These are phyloP conservation scores for Sinodicranocentrus sp. DNA, from an alignment of 2,888 invertebrate species.

Conservation along the genomic window DNA sequence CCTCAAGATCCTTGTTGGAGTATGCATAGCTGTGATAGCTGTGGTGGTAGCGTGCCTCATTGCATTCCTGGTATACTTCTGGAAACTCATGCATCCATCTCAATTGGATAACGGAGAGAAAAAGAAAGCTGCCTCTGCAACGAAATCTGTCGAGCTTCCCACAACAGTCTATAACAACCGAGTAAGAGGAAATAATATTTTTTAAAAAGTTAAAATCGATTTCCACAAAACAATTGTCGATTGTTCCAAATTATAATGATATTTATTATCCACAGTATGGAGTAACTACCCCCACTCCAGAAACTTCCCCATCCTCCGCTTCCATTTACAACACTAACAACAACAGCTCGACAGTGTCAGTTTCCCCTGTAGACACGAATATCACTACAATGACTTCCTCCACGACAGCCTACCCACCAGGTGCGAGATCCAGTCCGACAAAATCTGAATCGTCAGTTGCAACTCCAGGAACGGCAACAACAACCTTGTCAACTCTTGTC, in stretches of 20 bases:
- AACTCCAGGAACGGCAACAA: constrained; percentile 35
- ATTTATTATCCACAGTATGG: constrained; percentile 37
- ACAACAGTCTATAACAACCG: constrained; percentile 57
- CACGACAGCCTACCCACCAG: not conserved
- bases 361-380: constrained; percentile 51
- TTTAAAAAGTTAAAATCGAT: not conserved
- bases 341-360: constrained; percentile 2
- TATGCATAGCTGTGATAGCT: constrained; percentile 58
- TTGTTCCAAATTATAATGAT: not conserved
- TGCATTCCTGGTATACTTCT: constrained; percentile 56
- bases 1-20: constrained; percentile 58
- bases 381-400: constrained; percentile 26
- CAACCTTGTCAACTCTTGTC: constrained; percentile 21
- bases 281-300: constrained; percentile 52
- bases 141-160: constrained; percentile 58
- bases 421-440: constrained; percentile 12
- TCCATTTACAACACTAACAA: not conserved
- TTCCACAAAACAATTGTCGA: constrained; percentile 7
- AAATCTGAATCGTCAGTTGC: constrained; percentile 5
- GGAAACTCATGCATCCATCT: constrained; percentile 49
- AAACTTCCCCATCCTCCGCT: constrained; percentile 42
- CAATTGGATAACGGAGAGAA: constrained; percentile 21
- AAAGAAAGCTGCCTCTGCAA: constrained; percentile 16
- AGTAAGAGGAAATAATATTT: constrained; percentile 22
- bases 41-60: constrained; percentile 45